Evolutionary conservation across 2,888 invertebrate genomes (phyloP).

Genomic region (Anthrax anthrax): DNA sequence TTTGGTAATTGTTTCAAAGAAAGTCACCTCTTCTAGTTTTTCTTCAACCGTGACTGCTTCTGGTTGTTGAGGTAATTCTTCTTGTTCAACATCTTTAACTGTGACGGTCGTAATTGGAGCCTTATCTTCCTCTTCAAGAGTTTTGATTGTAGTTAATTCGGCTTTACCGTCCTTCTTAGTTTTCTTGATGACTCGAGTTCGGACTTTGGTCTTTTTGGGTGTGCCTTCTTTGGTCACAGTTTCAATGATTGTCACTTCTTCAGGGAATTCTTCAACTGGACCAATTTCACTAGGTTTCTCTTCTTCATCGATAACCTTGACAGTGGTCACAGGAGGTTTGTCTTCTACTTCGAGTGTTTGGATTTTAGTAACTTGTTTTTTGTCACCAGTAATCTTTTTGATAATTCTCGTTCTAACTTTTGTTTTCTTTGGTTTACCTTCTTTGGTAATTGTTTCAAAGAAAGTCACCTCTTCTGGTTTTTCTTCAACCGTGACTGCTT

Average conservation of each 20-base stretch:
- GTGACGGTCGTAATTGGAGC: conserved; percentile 21
- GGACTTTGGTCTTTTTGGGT: conserved; percentile 26
- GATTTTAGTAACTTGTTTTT: conserved; percentile 21
- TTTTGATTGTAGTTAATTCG: conserved; percentile 32
- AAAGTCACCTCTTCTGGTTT: conserved; percentile 8
- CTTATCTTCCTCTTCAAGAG: conserved; percentile 27
- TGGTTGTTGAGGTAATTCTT: too few species aligned
- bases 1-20: conserved; percentile 8
- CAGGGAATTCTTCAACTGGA: conserved; percentile 9
- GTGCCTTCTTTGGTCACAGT: conserved; percentile 16
- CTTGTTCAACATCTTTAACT: conserved; percentile 22
- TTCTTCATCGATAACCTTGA: conserved; percentile 13
- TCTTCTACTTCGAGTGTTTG: conserved; percentile 22
- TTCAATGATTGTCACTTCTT: conserved; percentile 20
- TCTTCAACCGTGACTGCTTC: conserved; percentile 3
- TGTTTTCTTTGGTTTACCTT: conserved; percentile 19
- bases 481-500: conserved; percentile 4
- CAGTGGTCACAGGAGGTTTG: conserved; percentile 22
- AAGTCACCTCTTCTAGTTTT: conserved; percentile 6
- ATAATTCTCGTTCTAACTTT: conserved; percentile 20
- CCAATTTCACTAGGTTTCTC: not conserved
- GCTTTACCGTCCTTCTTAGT: conserved; percentile 18
- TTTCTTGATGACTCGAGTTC: conserved; percentile 13
- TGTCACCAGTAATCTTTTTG: conserved; percentile 18
- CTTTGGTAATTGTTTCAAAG: conserved; percentile 7